Conservation (phyloP, 2,888 invertebrate genomes). For the Acronicta alni region DNA sequence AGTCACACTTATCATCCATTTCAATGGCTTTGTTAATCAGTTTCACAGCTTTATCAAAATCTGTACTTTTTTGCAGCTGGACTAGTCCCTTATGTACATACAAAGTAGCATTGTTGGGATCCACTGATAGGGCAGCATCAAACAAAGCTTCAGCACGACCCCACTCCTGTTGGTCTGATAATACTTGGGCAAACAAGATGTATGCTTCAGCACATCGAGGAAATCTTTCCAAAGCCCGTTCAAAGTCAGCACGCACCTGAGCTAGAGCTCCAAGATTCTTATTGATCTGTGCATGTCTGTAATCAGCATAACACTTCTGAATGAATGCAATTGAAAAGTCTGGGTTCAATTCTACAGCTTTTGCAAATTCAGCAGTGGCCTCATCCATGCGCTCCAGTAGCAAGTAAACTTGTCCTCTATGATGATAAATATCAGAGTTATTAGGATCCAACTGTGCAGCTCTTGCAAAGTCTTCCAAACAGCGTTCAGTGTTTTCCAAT, state of each 20-base stretch:
- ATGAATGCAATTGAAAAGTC: constrained; percentile 95
- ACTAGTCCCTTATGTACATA: constrained; percentile 96
- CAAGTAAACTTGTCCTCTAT: constrained; percentile 96
- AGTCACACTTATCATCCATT: constrained; percentile 97
- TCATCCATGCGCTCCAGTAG: constrained; percentile 94
- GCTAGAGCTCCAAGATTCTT: constrained; percentile 90
- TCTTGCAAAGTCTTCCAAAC: constrained; percentile 93
- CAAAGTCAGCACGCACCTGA: constrained; percentile 92
- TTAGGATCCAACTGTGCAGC: constrained; percentile 94
- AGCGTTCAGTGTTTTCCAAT: constrained; percentile 92
- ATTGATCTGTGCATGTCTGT: constrained; percentile 91
- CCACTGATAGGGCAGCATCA: constrained; percentile 93
- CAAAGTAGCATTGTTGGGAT: constrained; percentile 95
- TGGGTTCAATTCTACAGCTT: constrained; percentile 94
- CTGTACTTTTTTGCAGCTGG: constrained; percentile 95
- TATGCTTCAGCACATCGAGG: constrained; percentile 96
- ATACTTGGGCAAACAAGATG: constrained; percentile 96
- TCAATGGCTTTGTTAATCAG: constrained; percentile 95
- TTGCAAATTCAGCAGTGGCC: constrained; percentile 95
- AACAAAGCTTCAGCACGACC: constrained; percentile 95
- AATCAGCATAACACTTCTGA: constrained; percentile 97
- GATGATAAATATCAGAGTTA: constrained; percentile 97
- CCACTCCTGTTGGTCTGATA: constrained; percentile 95
- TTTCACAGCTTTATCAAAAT: constrained; percentile 93
- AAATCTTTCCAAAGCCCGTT: constrained; percentile 93